phyloP scores from a whole-genome alignment of 2,113 vertebrate genomes.

The Calcarius ornatus region DNA sequence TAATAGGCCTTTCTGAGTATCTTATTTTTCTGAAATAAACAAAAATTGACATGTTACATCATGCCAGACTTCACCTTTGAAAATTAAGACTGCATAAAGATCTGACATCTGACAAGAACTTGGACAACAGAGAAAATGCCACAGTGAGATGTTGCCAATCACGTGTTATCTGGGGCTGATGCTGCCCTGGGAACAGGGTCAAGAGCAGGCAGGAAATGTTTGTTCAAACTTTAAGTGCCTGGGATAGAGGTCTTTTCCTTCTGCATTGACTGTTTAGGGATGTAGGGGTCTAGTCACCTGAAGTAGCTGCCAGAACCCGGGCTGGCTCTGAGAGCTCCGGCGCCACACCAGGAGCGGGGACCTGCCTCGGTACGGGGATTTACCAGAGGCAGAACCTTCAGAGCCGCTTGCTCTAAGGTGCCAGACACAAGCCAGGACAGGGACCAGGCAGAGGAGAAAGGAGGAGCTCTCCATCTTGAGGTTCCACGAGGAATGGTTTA shows the following conservation, averaged over 20 bases:
- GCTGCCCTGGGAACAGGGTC: not conserved
- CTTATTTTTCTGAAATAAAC: not conserved
- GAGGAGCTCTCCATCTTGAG: not conserved
- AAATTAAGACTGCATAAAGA: not conserved
- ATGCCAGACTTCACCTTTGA: not conserved
- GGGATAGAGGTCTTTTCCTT: not conserved
- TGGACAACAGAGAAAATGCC: not conserved
- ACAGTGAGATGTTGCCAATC: not conserved
- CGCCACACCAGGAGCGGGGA: not conserved
- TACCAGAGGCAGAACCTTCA: not conserved
- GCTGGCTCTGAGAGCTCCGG: not conserved
- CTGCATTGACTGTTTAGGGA: not conserved
- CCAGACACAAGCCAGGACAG: not conserved
- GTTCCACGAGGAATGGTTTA: not conserved
- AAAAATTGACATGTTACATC: not conserved
- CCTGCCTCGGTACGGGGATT: not conserved
- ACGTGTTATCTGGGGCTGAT: not conserved
- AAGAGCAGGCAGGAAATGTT: not conserved
- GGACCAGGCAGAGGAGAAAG: not conserved
- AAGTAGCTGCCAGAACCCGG: not conserved
- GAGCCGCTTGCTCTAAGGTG: not conserved
- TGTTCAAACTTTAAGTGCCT: not conserved
- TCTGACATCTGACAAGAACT: not conserved
- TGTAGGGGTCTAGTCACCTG: not conserved
- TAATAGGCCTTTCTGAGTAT: not conserved